These are phyloP conservation scores for Paradoxurus hermaphroditus DNA, from an alignment of 2,113 vertebrate species.

Conservation along the genomic window DNA sequence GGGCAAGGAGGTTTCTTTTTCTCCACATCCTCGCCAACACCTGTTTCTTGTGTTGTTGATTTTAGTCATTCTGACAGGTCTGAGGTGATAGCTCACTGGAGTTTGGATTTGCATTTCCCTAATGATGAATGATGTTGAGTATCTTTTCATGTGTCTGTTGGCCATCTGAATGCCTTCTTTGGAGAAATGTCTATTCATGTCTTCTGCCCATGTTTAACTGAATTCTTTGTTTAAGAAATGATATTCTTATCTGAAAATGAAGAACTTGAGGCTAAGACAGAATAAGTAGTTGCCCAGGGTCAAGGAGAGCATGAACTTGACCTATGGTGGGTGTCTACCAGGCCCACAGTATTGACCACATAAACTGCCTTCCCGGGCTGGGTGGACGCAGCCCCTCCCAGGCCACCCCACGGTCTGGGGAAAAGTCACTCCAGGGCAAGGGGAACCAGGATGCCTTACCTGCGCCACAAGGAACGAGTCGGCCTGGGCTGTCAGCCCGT, in stretches of 20 bases:
- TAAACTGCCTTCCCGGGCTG: neutral
- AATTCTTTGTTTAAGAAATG: neutral
- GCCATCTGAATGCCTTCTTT: neutral
- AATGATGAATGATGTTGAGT: neutral
- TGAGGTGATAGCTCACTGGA: neutral
- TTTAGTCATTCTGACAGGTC: neutral
- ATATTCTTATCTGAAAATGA: neutral
- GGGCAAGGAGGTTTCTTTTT: neutral
- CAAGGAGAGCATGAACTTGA: neutral
- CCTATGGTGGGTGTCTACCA: neutral
- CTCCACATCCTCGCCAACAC: neutral
- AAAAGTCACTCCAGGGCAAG: neutral
- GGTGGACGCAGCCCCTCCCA: neutral
- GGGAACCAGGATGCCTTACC: constrained; percentile 81
- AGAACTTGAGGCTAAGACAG: neutral
- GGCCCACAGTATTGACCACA: neutral
- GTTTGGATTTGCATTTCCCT: neutral
- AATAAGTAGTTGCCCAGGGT: neutral
- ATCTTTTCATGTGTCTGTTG: neutral
- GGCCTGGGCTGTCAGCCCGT: constrained; percentile 74
- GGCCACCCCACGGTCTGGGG: neutral
- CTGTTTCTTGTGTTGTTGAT: neutral
- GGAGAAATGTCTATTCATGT: neutral
- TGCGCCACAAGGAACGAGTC: constrained; percentile 91
- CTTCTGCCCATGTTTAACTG: neutral